Evolutionary conservation across 2,888 invertebrate species (phyloP).

Genomic region (Anagyrus pseudococci): DNA sequence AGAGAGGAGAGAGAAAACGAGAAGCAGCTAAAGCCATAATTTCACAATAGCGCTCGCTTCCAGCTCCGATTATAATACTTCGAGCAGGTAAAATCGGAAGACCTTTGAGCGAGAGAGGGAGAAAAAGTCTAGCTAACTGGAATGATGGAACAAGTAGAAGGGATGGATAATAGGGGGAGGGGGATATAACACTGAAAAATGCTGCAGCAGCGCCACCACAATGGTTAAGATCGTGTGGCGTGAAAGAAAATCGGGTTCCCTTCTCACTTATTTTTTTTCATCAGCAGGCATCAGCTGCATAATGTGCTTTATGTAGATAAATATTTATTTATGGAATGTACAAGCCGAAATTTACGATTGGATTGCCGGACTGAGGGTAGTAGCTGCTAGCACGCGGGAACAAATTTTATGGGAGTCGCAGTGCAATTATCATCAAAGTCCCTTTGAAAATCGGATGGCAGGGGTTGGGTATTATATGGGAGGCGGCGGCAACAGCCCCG

Average conservation of each 20-base stretch:
- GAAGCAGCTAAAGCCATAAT: conserved; percentile 37
- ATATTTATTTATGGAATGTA: no score
- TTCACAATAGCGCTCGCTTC: conserved; percentile 36
- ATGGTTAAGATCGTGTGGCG: neutral
- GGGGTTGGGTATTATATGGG: no score
- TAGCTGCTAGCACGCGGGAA: no score
- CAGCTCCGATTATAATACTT: conserved; percentile 35
- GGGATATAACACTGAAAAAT: conserved; percentile 12
- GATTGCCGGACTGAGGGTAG: no score
- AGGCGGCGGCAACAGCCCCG: no score
- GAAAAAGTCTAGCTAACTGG: conserved; percentile 1
- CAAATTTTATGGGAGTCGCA: no score
- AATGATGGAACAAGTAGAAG: conserved; percentile 17
- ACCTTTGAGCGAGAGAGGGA: conserved; percentile 15
- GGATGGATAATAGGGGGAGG: conserved; percentile 3
- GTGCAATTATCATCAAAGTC: no score
- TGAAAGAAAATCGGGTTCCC: conserved; percentile 1
- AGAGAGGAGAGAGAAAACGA: conserved; percentile 13
- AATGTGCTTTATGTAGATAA: no score
- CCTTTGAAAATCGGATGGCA: no score
- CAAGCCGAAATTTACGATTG: no score
- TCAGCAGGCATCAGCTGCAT: no score
- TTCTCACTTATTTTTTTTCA: conserved; percentile 6
- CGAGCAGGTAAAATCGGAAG: conserved; percentile 37
- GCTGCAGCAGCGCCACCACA: neutral